A percentile compares a stretch with the other conserved stretches of the same genome.
These are phyloP conservation scores for Caracal caracal DNA, from an alignment of 2,113 vertebrate species.

Conservation along the genomic window DNA sequence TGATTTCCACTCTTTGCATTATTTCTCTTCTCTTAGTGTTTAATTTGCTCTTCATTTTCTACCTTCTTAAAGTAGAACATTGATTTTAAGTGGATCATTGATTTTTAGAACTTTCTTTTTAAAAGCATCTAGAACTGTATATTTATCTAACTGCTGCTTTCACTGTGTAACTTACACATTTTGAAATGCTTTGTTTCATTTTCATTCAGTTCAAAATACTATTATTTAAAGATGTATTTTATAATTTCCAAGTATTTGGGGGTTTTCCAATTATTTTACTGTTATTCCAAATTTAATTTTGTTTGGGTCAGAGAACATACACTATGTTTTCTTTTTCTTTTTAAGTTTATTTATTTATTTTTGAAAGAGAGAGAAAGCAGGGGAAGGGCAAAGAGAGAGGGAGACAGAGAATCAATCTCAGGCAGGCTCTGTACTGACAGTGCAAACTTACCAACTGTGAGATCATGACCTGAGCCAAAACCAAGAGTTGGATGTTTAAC, in stretches of 20 bases:
- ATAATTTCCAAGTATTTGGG: constrained; percentile 51
- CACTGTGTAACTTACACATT: not conserved
- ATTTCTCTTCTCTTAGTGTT: not conserved
- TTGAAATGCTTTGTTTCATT: constrained; percentile 47
- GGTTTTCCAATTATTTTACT: constrained; percentile 10
- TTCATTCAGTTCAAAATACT: constrained; percentile 58
- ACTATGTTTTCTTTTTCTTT: not conserved
- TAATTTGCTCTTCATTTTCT: constrained; percentile 31
- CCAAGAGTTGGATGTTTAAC: no score
- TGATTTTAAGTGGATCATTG: not conserved
- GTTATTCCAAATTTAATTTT: constrained; percentile 52
- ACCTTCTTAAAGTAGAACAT: constrained; percentile 38
- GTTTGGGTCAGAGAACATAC: not conserved
- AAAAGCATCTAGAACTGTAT: constrained; percentile 5
- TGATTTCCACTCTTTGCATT: not conserved
- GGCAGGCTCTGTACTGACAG: no score
- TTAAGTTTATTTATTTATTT: constrained; percentile 20
- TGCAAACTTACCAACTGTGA: no score
- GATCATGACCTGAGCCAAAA: no score
- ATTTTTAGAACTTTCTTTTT: not conserved
- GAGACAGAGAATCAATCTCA: no score
- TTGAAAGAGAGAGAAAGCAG: no score
- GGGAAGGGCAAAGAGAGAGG: no score
- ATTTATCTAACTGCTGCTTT: constrained; percentile 43
- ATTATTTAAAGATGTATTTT: constrained; percentile 48